phyloP scores from a whole-genome alignment of 2,113 vertebrate genomes.

The Fregetta grallaria region DNA sequence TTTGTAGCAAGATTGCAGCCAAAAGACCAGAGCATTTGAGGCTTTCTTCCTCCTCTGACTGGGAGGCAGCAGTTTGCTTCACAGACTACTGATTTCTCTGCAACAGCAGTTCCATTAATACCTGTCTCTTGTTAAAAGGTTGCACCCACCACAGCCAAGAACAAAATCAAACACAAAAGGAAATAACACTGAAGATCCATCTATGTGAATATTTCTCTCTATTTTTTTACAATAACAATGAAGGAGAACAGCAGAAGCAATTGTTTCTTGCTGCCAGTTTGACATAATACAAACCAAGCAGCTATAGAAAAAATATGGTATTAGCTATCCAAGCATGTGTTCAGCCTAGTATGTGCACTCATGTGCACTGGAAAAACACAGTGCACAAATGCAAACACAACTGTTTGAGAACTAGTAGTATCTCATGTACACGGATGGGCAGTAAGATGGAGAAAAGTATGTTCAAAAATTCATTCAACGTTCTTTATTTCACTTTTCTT shows the following conservation, averaged over 20 bases:
- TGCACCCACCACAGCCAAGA: neutral
- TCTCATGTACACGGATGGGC: neutral
- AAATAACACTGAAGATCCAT: neutral
- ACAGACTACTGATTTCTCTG: slow-evolving; percentile 32
- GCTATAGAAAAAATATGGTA: slow-evolving; percentile 2
- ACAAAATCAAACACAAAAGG: slow-evolving; percentile 22
- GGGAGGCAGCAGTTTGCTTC: slow-evolving; percentile 9
- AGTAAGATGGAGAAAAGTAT: neutral
- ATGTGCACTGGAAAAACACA: neutral
- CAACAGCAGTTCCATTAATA: slow-evolving; percentile 37
- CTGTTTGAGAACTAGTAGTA: neutral
- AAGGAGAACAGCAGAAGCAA: neutral
- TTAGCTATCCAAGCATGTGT: neutral
- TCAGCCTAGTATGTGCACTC: neutral
- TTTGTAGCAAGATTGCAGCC: neutral
- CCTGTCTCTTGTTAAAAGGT: neutral
- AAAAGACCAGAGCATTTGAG: neutral
- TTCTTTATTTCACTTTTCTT: neutral
- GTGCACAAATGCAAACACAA: neutral
- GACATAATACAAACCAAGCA: slow-evolving; percentile 1
- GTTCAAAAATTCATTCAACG: neutral
- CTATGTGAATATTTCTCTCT: neutral
- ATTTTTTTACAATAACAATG: neutral
- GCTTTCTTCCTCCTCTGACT: neutral
- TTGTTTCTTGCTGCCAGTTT: neutral